These are phyloP conservation scores for Alaudala cheleensis DNA, from an alignment of 2,113 vertebrate genomes.

Conservation along the genomic window DNA sequence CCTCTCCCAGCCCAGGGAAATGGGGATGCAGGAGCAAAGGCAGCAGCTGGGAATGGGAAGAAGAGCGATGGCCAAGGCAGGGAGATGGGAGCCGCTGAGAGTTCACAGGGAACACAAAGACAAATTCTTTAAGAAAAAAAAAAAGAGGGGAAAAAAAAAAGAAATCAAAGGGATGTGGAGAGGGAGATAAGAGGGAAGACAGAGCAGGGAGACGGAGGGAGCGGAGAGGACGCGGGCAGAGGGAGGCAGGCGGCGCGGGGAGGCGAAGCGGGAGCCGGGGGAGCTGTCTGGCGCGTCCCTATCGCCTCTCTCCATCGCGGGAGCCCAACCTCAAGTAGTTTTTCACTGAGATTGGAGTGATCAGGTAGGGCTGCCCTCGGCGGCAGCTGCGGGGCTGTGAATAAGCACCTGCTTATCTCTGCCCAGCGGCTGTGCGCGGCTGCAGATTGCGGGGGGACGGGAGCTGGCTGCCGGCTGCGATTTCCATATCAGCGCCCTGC, in stretches of 20 bases:
- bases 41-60: not conserved
- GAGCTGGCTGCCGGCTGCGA: constrained; percentile 80
- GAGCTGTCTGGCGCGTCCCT: constrained; percentile 23
- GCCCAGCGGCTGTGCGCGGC: constrained; percentile 75
- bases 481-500: constrained; percentile 86
- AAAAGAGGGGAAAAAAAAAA: not conserved
- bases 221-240: constrained; percentile 4
- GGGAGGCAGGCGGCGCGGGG: constrained; percentile 7
- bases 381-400: constrained; percentile 59
- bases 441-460: constrained; percentile 71
- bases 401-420: constrained; percentile 82
- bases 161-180: constrained; percentile 62
- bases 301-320: constrained; percentile 64
- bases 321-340: constrained; percentile 79
- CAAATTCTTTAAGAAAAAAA: not conserved
- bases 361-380: constrained; percentile 50
- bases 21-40: not conserved
- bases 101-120: constrained; percentile 35
- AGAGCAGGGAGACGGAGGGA: constrained; percentile 18
- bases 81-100: not conserved
- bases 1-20: not conserved
- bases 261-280: constrained; percentile 2
- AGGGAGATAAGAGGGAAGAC: constrained; percentile 63
- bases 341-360: constrained; percentile 80
- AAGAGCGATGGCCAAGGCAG: not conserved